Conservation (phyloP, 2,113 vertebrate species). For the Antennarius striatus region DNA sequence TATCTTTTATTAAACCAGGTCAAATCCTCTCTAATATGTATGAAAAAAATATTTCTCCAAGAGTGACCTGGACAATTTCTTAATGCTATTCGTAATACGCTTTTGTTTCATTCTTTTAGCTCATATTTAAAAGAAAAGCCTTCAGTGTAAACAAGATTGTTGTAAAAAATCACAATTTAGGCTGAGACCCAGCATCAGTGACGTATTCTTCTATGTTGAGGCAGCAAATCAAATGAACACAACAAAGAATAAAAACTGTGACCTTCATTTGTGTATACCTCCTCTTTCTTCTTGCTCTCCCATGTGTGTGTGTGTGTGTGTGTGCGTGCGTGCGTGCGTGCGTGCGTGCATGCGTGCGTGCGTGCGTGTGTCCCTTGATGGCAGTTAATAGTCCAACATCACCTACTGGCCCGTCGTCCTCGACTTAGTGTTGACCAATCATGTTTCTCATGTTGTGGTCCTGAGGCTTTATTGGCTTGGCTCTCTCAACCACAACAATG, state of each 20-base stretch:
- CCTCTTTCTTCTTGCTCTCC: too few relatives aligned
- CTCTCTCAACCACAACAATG: slow-evolving; percentile 65
- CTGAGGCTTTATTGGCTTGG: slow-evolving; percentile 59
- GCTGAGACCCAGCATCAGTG: slow-evolving; percentile 1
- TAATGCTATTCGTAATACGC: neutral
- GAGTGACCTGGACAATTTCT: neutral
- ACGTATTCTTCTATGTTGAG: slow-evolving; percentile 8
- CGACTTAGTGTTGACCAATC: slow-evolving; percentile 62
- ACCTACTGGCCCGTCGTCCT: slow-evolving; percentile 37
- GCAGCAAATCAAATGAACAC: neutral
- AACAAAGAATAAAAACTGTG: too few relatives aligned
- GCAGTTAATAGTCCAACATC: slow-evolving; percentile 51
- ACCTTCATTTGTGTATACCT: too few relatives aligned
- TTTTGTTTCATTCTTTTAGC: slow-evolving; percentile 8
- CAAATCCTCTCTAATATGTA: neutral
- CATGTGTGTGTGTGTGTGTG: too few relatives aligned
- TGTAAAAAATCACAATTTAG: slow-evolving; percentile 6
- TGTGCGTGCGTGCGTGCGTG: neutral
- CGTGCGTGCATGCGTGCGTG: too few relatives aligned
- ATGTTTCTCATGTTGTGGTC: slow-evolving; percentile 43
- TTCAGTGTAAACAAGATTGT: slow-evolving; percentile 1
- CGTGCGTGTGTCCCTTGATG: slow-evolving; percentile 35
- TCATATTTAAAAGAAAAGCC: neutral
- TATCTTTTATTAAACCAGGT: too few relatives aligned
- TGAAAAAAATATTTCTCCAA: neutral